These are phyloP conservation scores for Phoxinus dragarum DNA, from an alignment of 2,797 vertebrate species.

Conservation along the genomic window DNA sequence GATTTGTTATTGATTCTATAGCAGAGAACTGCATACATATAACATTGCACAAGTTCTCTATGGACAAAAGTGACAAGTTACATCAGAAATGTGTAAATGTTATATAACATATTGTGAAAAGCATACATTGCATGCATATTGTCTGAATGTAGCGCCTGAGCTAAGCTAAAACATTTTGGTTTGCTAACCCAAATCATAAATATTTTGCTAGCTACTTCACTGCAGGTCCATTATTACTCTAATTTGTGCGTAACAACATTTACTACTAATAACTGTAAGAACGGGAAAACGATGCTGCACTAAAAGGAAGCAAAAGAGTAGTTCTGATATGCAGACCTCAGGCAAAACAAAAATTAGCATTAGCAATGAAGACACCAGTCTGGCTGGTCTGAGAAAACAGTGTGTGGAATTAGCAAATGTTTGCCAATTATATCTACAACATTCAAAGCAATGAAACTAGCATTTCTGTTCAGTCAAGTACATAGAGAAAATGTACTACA, in stretches of 20 bases:
- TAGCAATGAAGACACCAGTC: slow-evolving; percentile 37
- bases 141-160: background rate
- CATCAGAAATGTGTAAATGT: slow-evolving; percentile 11
- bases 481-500: background rate
- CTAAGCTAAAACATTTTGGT: slow-evolving; percentile 28
- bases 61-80: background rate
- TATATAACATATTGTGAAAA: background rate
- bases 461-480: background rate
- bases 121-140: background rate
- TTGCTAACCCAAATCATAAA: slow-evolving; percentile 3
- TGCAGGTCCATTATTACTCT: slow-evolving; percentile 12
- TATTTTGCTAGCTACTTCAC: background rate
- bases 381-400: slow-evolving; percentile 6
- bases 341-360: slow-evolving; percentile 47
- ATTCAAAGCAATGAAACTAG: background rate
- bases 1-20: slow-evolving; percentile 5
- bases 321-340: slow-evolving; percentile 31
- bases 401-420: slow-evolving; percentile 19
- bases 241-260: slow-evolving; percentile 22
- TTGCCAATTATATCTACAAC: background rate
- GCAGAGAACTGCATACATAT: background rate
- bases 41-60: background rate
- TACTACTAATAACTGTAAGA: slow-evolving; percentile 26
- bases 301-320: slow-evolving; percentile 2
- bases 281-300: background rate